These are phyloP conservation scores for Drosophila watanabei DNA, from an alignment of 1,140 invertebrate genomes.

Conservation along the genomic window DNA sequence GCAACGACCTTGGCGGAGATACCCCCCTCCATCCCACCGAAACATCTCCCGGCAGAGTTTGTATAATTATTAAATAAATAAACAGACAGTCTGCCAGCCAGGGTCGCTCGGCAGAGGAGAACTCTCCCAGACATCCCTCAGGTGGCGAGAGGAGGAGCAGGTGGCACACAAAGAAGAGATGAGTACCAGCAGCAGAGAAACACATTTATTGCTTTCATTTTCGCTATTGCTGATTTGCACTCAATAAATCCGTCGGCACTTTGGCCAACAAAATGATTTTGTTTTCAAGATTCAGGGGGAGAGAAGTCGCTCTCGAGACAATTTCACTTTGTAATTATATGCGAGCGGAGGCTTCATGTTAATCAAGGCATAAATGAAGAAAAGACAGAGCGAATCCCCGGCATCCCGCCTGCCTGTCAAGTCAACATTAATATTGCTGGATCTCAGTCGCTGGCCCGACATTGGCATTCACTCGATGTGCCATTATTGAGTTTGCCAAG, in stretches of 20 bases:
- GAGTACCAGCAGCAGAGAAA: slow-evolving; percentile 21
- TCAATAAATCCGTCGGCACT: slow-evolving; percentile 76
- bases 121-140: slow-evolving; percentile 34
- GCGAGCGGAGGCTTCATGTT: slow-evolving; percentile 35
- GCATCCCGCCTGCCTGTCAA: slow-evolving; percentile 18
- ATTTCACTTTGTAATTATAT: slow-evolving; percentile 65
- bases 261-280: slow-evolving; percentile 57
- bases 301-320: slow-evolving; percentile 13
- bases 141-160: slow-evolving; percentile 4
- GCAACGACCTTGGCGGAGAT: slow-evolving; percentile 61
- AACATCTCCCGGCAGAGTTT: slow-evolving; percentile 39
- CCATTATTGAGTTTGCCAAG: slow-evolving; percentile 48
- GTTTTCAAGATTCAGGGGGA: slow-evolving; percentile 35
- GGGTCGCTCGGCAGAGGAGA: slow-evolving; percentile 9
- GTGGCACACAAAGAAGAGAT: slow-evolving; percentile 20
- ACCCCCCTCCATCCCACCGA: neutral
- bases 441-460: slow-evolving; percentile 22
- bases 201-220: slow-evolving; percentile 49
- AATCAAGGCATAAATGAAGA: slow-evolving; percentile 54
- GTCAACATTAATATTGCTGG: slow-evolving; percentile 51
- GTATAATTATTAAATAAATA: slow-evolving; percentile 82
- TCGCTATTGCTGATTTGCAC: slow-evolving; percentile 64
- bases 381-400: slow-evolving; percentile 15
- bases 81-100: slow-evolving; percentile 46
- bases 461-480: slow-evolving; percentile 37